A percentile compares a stretch with the other conserved stretches of the same genome.
phyloP scores from a whole-genome alignment of 2,797 vertebrate genomes.

The Tenualosa ilisha region DNA sequence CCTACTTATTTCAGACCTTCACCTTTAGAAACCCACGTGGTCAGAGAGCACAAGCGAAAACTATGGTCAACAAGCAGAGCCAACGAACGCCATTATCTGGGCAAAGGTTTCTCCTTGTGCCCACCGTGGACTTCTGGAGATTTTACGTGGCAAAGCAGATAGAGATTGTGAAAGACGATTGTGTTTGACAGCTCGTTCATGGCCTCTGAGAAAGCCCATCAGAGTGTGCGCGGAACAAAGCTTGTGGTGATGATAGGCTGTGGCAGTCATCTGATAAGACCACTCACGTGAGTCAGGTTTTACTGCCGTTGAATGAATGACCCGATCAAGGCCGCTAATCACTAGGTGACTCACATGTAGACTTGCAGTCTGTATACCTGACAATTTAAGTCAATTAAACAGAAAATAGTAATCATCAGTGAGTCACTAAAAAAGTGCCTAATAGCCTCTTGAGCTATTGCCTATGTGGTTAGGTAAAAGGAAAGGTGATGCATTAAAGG shows the following conservation, averaged over 20 bases:
- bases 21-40: background rate
- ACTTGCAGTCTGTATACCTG: background rate
- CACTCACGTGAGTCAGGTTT: conserved; percentile 45
- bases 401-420: background rate
- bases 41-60: background rate
- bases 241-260: conserved; percentile 30
- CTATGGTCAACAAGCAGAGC: background rate
- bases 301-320: conserved; percentile 52
- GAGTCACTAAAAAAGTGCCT: background rate
- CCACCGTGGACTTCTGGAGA: conserved; percentile 47
- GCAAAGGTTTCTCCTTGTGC: conserved; percentile 57
- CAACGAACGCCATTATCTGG: conserved; percentile 50
- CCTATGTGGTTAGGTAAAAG: background rate
- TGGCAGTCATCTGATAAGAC: conserved; percentile 62
- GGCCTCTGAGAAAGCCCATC: conserved; percentile 54
- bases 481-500: background rate
- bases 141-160: conserved; percentile 17
- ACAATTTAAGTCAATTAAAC: background rate
- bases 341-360: conserved; percentile 15
- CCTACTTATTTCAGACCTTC: too few relatives aligned
- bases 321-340: conserved; percentile 48
- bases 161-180: conserved; percentile 21
- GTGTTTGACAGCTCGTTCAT: conserved; percentile 44
- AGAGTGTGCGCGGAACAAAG: conserved; percentile 52
- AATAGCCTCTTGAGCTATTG: background rate